Evolutionary conservation across 2,888 invertebrate species (phyloP).

Genomic region (Andrena marginata): DNA sequence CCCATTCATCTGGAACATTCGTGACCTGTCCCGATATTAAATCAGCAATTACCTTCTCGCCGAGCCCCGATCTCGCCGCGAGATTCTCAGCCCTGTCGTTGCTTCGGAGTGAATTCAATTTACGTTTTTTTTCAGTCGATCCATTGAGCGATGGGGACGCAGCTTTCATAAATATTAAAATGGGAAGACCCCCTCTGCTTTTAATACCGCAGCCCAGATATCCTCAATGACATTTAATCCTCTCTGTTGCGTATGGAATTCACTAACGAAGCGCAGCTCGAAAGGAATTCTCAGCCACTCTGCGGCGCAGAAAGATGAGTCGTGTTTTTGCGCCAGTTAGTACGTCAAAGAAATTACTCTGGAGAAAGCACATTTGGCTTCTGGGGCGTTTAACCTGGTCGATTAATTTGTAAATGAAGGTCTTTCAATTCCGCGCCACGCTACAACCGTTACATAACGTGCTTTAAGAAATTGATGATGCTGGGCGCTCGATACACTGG

Average conservation of each 20-base stretch:
- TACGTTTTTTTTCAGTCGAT: constrained; percentile 1
- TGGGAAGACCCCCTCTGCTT: neutral
- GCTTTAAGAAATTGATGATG: constrained; percentile 25
- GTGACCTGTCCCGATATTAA: neutral
- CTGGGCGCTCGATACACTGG: neutral
- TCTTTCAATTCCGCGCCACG: neutral
- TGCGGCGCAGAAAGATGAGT: neutral
- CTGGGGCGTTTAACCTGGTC: neutral
- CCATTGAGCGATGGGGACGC: neutral
- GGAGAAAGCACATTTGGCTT: neutral
- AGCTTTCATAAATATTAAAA: constrained; percentile 18
- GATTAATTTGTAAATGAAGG: constrained; percentile 20
- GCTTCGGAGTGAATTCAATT: constrained; percentile 21
- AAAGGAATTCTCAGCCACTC: constrained; percentile 5
- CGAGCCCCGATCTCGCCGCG: neutral
- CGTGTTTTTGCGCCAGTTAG: constrained; percentile 14
- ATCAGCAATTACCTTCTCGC: constrained; percentile 7
- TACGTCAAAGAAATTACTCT: neutral
- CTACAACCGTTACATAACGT: constrained; percentile 32
- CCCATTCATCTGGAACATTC: constrained; percentile 15
- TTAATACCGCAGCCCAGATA: neutral
- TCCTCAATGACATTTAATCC: constrained; percentile 25
- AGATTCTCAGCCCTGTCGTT: neutral
- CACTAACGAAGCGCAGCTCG: neutral
- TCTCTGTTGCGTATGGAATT: neutral